These are phyloP conservation scores for Athalia circularis DNA, from an alignment of 2,888 invertebrate species.

Conservation along the genomic window DNA sequence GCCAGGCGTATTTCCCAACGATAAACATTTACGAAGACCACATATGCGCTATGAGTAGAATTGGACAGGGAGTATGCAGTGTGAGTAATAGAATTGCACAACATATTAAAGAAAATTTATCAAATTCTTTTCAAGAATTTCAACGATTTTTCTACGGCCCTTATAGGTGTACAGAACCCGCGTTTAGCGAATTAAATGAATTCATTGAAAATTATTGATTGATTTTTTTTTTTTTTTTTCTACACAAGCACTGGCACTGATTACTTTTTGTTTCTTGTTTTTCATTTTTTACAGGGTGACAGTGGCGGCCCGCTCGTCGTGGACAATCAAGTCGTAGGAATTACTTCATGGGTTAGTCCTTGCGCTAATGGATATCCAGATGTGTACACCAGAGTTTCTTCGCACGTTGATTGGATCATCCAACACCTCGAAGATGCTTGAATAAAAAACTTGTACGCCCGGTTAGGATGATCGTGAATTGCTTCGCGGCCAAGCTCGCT, in stretches of 20 bases:
- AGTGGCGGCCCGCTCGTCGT: slow-evolving; percentile 57
- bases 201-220: too few relatives aligned
- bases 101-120: neutral
- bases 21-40: slow-evolving; percentile 11
- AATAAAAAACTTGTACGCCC: too few relatives aligned
- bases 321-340: slow-evolving; percentile 54
- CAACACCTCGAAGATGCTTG: slow-evolving; percentile 11
- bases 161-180: too few relatives aligned
- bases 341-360: slow-evolving; percentile 60
- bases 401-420: slow-evolving; percentile 58
- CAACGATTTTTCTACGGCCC: too few relatives aligned
- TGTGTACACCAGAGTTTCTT: slow-evolving; percentile 58
- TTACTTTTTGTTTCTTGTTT: neutral
- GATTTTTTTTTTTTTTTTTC: too few relatives aligned
- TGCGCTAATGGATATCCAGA: slow-evolving; percentile 60
- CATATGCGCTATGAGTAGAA: slow-evolving; percentile 29
- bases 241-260: too few relatives aligned
- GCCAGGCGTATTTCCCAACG: neutral
- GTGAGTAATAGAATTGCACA: slow-evolving; percentile 15
- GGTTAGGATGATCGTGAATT: too few relatives aligned
- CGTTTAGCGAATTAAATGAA: too few relatives aligned
- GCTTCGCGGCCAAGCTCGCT: too few relatives aligned
- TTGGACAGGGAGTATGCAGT: slow-evolving; percentile 34
- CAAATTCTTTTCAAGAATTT: too few relatives aligned
- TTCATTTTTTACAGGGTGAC: slow-evolving; percentile 53